These are phyloP conservation scores for Amphimallon solstitiale DNA, from an alignment of 2,888 invertebrate genomes.

Conservation along the genomic window DNA sequence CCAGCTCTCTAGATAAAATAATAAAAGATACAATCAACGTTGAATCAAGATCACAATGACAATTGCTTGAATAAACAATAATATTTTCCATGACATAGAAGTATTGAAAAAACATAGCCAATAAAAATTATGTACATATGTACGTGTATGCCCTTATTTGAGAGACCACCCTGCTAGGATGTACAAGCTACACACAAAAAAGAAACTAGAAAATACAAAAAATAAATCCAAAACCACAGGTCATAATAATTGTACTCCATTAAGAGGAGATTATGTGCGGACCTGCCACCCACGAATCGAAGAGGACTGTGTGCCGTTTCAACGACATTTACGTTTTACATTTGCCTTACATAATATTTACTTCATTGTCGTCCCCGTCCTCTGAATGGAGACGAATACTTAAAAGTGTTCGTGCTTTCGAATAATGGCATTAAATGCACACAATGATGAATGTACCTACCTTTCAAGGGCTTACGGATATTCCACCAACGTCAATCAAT, in stretches of 20 bases:
- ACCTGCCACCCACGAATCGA: constrained; percentile 29
- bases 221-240: constrained; percentile 33
- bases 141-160: no score
- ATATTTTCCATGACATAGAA: no score
- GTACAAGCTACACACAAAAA: neutral
- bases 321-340: constrained; percentile 27
- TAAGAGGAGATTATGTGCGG: constrained; percentile 36
- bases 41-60: no score
- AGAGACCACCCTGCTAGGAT: constrained; percentile 32
- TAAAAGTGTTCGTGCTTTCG: constrained; percentile 36
- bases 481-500: constrained; percentile 11
- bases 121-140: no score
- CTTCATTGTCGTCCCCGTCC: constrained; percentile 16
- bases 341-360: constrained; percentile 41
- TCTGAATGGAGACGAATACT: constrained; percentile 10
- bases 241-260: constrained; percentile 39
- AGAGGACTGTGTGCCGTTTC: constrained; percentile 29
- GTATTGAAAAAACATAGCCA: no score
- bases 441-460: constrained; percentile 16
- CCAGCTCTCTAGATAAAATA: no score
- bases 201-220: constrained; percentile 5
- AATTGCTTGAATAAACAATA: no score
- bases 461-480: constrained; percentile 24
- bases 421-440: constrained; percentile 30
- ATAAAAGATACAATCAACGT: no score